Base-by-base conservation (phyloP, 2,797 vertebrate species). In the Merluccius polli region DNA sequence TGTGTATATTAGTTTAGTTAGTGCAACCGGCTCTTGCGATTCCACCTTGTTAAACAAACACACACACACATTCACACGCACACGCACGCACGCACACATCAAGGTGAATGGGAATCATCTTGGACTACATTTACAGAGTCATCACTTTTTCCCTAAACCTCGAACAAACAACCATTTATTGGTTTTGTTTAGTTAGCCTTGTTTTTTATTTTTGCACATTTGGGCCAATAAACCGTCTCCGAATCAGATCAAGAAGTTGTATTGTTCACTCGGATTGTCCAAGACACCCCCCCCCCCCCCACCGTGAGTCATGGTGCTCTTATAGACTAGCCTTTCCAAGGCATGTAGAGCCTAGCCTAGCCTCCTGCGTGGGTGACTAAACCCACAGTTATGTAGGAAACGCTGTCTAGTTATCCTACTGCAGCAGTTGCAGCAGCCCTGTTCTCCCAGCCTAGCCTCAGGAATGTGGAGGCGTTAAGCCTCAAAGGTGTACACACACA, bases 381-480 rank as follows among this genome's bases (percentile, higher is more conserved):
- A 83, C 84, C 75, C 24, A 2, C 78, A 88, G 87, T 84, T 88
- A 91, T 91, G 90, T 75, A 71, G 83, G 78, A 76, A 88, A 88
- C 88, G 85, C 86, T 82, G 83, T 87, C 80, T 86, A 74, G 84
- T 87, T 87, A 79, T 79, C 81, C 63, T 70, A 78, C 79, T 84
- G 82, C 72, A 71, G 81, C 84, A 87, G 71, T 82, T 83, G 83
- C 72, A 72, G 81, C 84, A 87, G 71, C 83, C 84, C 81, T 84
- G 83, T 85, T 79, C 87, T 88, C 85, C 77, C 83, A 79, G 81
- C 81, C 77, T 73, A 77, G 83, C 63, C 75, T 86, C 76, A 87
- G 90, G 88, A 92, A 90, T 89, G 89, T 72, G 76, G 85, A 88
- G 86, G 87, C 76, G 75, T 87, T 77, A 77, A 85, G 77, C 84